phyloP scores from a whole-genome alignment of 2,797 vertebrate species.

The Saxicola maurus region DNA sequence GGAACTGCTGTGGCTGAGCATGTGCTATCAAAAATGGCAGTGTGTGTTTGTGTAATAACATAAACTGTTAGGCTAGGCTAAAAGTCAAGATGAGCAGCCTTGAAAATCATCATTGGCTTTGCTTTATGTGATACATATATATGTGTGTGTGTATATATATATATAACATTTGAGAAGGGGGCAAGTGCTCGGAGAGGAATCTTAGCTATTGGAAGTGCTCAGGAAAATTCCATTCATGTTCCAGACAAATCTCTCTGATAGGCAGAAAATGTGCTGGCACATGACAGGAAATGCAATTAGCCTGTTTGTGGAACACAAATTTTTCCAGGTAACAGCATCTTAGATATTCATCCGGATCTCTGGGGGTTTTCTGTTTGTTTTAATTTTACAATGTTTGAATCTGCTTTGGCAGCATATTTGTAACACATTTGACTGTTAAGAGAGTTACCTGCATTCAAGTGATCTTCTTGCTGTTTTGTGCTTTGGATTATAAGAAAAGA shows the following conservation, averaged over 20 bases:
- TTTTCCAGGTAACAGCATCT: background rate
- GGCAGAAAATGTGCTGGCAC: background rate
- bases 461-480: background rate
- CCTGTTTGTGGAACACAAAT: fast-evolving
- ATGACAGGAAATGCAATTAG: background rate
- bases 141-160: too few relatives aligned
- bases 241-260: background rate
- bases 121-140: background rate
- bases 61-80: background rate
- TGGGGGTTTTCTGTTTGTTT: background rate
- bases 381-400: background rate
- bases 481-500: background rate
- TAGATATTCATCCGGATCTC: background rate
- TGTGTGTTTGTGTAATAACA: background rate
- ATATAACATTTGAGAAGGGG: background rate
- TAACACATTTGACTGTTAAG: background rate
- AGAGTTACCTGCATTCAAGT: background rate
- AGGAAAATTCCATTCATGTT: background rate
- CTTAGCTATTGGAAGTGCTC: background rate
- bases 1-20: background rate
- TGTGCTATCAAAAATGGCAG: background rate
- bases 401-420: background rate
- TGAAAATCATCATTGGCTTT: background rate
- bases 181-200: background rate
- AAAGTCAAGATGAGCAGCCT: background rate